Base-by-base conservation (phyloP, 2,797 vertebrate genomes). In the Momotus momota region DNA sequence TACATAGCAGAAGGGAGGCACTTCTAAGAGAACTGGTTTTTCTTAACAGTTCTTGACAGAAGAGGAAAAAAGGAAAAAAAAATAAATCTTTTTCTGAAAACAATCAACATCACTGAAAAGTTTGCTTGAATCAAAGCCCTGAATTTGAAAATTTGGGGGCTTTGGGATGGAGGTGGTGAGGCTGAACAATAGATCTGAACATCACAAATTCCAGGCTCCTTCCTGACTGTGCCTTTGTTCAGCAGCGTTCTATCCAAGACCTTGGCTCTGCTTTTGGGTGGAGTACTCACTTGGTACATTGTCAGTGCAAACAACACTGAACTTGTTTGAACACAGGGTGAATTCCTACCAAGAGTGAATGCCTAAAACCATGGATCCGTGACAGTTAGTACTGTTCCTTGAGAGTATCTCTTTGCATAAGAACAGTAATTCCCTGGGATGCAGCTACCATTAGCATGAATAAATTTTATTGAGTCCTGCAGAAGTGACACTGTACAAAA, bases 221-320 rank as follows among this genome's bases (percentile, higher is more conserved):
- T 78, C 40, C 38, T 66, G 67, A 41, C 35, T 52, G 25, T 87
- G 81, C 43, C 60, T 88, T 88, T 94, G 71, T 74, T 89, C 78
- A 61, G 72, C 41, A 62, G 6, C 4, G 41, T 57, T 93, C 69
- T 74, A 31, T 87, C 48, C 16, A 46, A 80, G 71, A 71, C 55
- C 78, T 80, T 4, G 7, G 64, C 66, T 83, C 61, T 60, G 70
- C 35, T 79, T 66, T 80, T 91, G 92, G 83, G 86, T 93, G 92
- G 74, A 81, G 94, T 9, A 22, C 64, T 90, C 60, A 46, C 70
- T 92, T 41, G 35, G 83, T 81, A 51, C 69, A 18, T 4, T 46
- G 84, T 92, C 92, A 84, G 54, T 57, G 49, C 86, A 89, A 89
- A 90, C 71, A 93, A 23, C 71, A 13, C 67, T 27, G 43, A 82